Conservation (phyloP, 1,140 invertebrate genomes). For the Bursaphelenchus mucronatus region DNA sequence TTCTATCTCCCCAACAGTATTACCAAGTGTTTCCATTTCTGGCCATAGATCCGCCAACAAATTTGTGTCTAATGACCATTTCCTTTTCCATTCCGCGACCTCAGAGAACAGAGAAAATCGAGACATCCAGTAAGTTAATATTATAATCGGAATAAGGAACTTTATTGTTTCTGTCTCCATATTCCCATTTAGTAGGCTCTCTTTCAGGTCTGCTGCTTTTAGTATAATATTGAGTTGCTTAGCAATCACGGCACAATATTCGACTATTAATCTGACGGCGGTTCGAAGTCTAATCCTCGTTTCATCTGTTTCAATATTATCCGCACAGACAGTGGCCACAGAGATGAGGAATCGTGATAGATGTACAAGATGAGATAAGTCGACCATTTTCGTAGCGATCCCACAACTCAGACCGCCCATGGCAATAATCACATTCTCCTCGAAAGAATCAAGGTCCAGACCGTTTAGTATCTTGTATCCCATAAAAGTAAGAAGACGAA, state of each 20-base stretch:
- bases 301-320: background rate
- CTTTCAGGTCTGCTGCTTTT: too few relatives aligned
- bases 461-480: slow-evolving; percentile 16
- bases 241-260: slow-evolving; percentile 12
- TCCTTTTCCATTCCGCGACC: slow-evolving; percentile 4
- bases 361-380: slow-evolving; percentile 11
- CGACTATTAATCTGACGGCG: slow-evolving; percentile 9
- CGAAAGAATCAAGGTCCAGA: slow-evolving; percentile 11
- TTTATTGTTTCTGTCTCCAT: too few relatives aligned
- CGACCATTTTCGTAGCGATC: slow-evolving; percentile 1
- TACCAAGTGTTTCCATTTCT: slow-evolving; percentile 2
- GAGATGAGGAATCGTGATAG: slow-evolving; percentile 4
- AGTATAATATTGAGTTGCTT: background rate
- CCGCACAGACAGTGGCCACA: slow-evolving; percentile 11
- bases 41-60: slow-evolving; percentile 18
- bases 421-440: slow-evolving; percentile 13
- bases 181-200: too few relatives aligned
- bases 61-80: background rate
- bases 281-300: background rate
- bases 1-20: background rate
- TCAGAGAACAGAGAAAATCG: slow-evolving; percentile 4
- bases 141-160: slow-evolving; percentile 5
- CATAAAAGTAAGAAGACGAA: slow-evolving; percentile 6
- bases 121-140: slow-evolving; percentile 14
- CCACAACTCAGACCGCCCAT: background rate